Percentiles rank a stretch among this genome's conserved stretches.
Conservation (phyloP, 2,888 invertebrate species). For the Tipula helvola region DNA sequence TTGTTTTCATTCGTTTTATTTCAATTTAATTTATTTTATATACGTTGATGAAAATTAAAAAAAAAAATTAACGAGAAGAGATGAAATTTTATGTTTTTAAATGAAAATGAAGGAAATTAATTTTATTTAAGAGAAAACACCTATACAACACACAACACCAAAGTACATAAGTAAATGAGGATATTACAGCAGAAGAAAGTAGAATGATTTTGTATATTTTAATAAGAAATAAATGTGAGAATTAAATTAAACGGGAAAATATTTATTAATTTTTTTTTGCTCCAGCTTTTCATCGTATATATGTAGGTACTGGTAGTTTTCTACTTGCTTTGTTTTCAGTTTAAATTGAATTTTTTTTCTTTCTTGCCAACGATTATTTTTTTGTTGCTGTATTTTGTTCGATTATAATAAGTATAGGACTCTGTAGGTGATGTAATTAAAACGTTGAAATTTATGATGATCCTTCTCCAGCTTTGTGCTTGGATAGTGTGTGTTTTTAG, state of each 20-base stretch:
- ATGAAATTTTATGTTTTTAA: background rate
- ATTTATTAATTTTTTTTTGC: background rate
- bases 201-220: background rate
- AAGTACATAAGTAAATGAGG: background rate
- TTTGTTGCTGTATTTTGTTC: background rate
- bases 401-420: background rate
- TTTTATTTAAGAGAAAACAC: background rate
- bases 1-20: background rate
- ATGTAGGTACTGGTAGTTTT: background rate
- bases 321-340: background rate
- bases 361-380: background rate
- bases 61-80: background rate
- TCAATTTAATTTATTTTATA: background rate
- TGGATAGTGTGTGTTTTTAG: background rate
- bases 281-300: background rate
- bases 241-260: background rate
- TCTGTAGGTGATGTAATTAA: background rate
- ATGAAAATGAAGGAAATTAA: constrained; percentile 4
- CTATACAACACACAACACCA: background rate
- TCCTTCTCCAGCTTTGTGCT: background rate
- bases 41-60: background rate
- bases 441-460: background rate
- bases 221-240: background rate
- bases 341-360: background rate
- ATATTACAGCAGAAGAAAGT: background rate